Evolutionary conservation across 1,140 invertebrate species (phyloP), one percentile per base, ranked within the genome.

Genomic region (Pseudomyrmex dendroicus): DNA sequence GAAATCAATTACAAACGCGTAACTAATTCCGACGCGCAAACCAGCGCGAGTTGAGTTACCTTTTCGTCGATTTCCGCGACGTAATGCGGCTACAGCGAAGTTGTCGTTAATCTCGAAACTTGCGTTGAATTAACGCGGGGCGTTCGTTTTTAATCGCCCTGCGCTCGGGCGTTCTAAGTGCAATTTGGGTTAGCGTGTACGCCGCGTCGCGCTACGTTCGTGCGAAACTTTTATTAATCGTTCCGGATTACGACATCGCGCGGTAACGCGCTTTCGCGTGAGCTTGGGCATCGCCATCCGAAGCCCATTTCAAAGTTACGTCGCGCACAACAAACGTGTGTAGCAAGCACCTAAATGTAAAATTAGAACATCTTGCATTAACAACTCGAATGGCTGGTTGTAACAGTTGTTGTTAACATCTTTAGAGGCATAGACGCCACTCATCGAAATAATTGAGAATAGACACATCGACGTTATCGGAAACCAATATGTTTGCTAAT

Each of bases 171-270:
- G 76, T 72, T 80, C 35, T 35, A 50, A 72, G 54, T 62, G 66
- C 44, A 80, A 76, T 64, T 80, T 80, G 54, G 76, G 25, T 70
- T 15, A 17, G 35, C 35, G 35, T 35, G 62, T 44, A n/a, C 48
- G 66, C 64, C 17, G 35, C 64, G 44, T 20, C 48, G 22, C 17
- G 46, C 73, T 25, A 15, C 46, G n/a, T 57, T 25, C n/a, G 15
- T 35, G 74, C 64, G 54, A 9, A 80, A 70, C 66, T 70, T 80
- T 80, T 80, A 80, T 70, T 80, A 80, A 80, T 80, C 76, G 76
- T 72, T 50, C 20, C 12, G 72, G 76, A 80, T 80, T 80, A 80
- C 76, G 76, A 78, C 52, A 78, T 10, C 44, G 52, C 54, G 68
- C 54, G 68, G 56, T 50, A 80, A 80, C 54, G 50, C 54, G 22